These are phyloP conservation scores for Liasis olivaceus DNA, from an alignment of 2,797 vertebrate genomes.

Conservation along the genomic window DNA sequence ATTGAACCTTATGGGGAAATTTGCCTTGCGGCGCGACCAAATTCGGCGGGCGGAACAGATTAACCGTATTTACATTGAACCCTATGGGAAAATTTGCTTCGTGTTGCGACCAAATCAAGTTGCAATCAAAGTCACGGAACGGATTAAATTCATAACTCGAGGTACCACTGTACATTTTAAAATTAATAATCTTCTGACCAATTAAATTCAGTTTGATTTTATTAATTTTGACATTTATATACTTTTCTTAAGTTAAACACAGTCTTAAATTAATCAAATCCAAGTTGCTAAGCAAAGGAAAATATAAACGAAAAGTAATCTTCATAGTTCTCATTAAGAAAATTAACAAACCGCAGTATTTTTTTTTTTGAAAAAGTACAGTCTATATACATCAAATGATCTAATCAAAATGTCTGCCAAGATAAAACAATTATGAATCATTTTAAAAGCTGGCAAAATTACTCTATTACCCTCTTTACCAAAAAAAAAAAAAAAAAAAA, in stretches of 20 bases:
- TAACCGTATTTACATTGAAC: too few species aligned
- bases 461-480: neutral
- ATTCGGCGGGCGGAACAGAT: too few species aligned
- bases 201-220: neutral
- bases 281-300: neutral
- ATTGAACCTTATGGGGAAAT: too few species aligned
- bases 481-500: neutral
- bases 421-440: neutral
- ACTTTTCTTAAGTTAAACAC: neutral
- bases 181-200: neutral
- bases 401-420: neutral
- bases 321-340: neutral
- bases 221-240: neutral
- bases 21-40: too few species aligned
- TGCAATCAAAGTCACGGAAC: too few species aligned
- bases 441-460: neutral
- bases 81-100: too few species aligned
- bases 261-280: neutral
- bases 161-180: too few species aligned
- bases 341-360: neutral
- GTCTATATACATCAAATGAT: neutral
- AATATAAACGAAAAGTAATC: neutral
- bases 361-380: neutral
- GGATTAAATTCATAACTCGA: too few species aligned
- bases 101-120: too few species aligned